These are phyloP conservation scores for Dermatemys mawii DNA, from an alignment of 2,113 vertebrate genomes.

Conservation along the genomic window DNA sequence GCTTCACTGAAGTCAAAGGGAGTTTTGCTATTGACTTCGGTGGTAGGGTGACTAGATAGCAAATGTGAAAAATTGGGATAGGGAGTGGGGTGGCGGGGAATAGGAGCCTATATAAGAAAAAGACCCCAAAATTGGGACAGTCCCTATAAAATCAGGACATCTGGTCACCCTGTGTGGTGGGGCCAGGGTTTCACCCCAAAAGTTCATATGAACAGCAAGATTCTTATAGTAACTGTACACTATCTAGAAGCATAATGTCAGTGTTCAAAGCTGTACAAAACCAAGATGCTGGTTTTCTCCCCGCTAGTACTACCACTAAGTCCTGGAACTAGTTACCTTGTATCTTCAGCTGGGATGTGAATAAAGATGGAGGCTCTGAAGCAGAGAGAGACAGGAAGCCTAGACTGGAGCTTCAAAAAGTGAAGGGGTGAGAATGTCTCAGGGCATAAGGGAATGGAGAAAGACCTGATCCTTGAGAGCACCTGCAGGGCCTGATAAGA, in stretches of 20 bases:
- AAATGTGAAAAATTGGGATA: no score
- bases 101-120: no score
- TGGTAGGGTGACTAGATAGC: no score
- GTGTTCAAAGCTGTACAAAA: not conserved
- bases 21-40: not conserved
- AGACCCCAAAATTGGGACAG: no score
- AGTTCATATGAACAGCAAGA: not conserved
- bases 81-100: no score
- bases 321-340: not conserved
- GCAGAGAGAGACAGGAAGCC: not conserved
- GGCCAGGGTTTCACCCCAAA: not conserved
- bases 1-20: not conserved
- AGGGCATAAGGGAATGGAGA: not conserved
- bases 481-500: not conserved
- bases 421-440: not conserved
- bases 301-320: not conserved
- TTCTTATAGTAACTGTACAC: not conserved
- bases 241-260: not conserved
- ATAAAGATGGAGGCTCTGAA: not conserved
- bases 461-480: not conserved
- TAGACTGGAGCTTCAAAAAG: not conserved
- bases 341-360: not conserved
- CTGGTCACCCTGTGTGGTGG: no score
- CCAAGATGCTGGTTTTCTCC: not conserved
- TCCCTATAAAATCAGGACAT: no score